phyloP scores from a whole-genome alignment of 2,797 vertebrate species.

The Euthynnus affinis region DNA sequence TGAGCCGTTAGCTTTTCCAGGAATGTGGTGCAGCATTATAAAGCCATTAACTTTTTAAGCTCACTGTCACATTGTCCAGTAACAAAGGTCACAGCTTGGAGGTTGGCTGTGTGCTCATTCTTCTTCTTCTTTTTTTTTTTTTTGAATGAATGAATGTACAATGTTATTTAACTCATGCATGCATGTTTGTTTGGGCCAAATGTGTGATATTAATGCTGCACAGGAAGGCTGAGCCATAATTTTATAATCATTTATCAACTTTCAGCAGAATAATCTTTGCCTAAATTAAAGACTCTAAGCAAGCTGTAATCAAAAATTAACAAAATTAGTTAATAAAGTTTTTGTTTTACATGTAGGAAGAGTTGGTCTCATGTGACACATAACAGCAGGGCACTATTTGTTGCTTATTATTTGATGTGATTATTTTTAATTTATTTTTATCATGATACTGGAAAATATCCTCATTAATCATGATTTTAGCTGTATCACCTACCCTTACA shows the following conservation, averaged over 20 bases:
- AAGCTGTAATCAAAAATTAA: neutral
- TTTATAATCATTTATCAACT: neutral
- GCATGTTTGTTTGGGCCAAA: neutral
- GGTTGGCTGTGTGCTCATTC: neutral
- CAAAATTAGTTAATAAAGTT: neutral
- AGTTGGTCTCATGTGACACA: neutral
- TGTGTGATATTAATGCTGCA: no score
- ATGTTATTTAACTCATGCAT: neutral
- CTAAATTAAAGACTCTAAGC: neutral
- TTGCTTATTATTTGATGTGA: neutral
- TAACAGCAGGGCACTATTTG: neutral
- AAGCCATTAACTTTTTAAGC: constrained; percentile 7
- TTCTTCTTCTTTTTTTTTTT: neutral
- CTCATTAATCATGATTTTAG: neutral
- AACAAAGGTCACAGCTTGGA: neutral
- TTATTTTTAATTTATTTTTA: neutral
- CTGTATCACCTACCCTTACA: no score
- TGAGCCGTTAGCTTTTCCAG: neutral
- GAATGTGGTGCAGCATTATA: neutral
- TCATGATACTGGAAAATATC: neutral
- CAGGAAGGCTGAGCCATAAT: neutral
- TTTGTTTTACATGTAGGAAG: neutral
- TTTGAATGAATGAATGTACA: neutral
- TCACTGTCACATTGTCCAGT: neutral
- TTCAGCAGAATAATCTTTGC: neutral